These are phyloP conservation scores for Aphodius sticticus DNA, from an alignment of 2,888 invertebrate species.

Conservation along the genomic window DNA sequence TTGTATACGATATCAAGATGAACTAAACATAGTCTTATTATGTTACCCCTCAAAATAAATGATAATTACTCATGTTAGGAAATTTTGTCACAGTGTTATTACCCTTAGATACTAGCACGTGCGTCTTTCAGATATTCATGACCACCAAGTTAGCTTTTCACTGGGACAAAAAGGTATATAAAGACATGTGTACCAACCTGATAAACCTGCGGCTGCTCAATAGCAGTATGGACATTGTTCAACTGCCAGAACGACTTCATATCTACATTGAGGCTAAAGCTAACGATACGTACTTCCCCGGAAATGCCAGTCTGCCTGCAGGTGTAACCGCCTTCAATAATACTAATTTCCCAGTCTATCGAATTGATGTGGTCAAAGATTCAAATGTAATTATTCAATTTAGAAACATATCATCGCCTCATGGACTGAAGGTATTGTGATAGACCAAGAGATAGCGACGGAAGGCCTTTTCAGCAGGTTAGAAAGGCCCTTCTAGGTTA, in stretches of 20 bases:
- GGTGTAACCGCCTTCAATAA: neutral
- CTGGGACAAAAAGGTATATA: neutral
- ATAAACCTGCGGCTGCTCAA: neutral
- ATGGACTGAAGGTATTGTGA: neutral
- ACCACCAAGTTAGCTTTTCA: neutral
- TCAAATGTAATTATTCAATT: neutral
- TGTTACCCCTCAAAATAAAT: too few species aligned
- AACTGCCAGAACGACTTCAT: neutral
- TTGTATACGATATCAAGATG: too few species aligned
- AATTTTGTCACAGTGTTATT: too few species aligned
- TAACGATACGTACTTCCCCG: neutral
- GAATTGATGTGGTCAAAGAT: conserved; percentile 9
- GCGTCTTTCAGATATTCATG: too few species aligned
- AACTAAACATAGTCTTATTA: too few species aligned
- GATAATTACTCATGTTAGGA: too few species aligned
- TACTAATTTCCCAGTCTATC: conserved; percentile 11
- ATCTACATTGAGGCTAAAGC: neutral
- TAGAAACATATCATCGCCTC: neutral
- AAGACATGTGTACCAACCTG: neutral
- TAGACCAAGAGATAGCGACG: neutral
- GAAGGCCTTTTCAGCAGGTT: too few species aligned
- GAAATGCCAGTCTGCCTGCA: neutral
- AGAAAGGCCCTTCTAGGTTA: too few species aligned
- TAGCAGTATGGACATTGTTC: neutral
- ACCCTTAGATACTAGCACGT: too few species aligned